phyloP scores from a whole-genome alignment of 2,113 vertebrate species.

The Brachyhypopomus gauderio region DNA sequence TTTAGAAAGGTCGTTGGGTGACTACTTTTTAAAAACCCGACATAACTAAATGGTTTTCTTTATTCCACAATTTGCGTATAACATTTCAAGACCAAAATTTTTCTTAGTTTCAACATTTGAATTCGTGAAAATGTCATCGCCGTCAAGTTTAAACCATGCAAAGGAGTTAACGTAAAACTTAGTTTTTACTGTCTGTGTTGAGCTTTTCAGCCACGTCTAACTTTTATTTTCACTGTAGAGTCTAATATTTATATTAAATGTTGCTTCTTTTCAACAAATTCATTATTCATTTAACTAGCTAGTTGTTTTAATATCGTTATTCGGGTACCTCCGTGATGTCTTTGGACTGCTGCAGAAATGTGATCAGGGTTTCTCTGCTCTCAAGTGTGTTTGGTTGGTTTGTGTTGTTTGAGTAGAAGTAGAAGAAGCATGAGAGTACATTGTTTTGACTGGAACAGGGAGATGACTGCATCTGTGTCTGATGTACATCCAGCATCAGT shows the following conservation, averaged over 20 bases:
- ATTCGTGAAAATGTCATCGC: too few species aligned
- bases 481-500: constrained; percentile 82
- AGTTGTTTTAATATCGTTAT: background rate
- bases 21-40: too few species aligned
- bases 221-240: background rate
- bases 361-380: background rate
- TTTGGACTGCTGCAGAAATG: background rate
- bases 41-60: too few species aligned
- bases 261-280: too few species aligned
- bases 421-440: constrained; percentile 79
- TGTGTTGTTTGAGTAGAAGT: constrained; percentile 74
- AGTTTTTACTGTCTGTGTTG: too few species aligned
- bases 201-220: background rate
- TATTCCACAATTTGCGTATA: too few species aligned
- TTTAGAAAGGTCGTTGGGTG: too few species aligned
- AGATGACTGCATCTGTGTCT: constrained; percentile 81
- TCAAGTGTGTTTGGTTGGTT: constrained; percentile 54
- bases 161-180: too few species aligned
- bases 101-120: too few species aligned
- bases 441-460: constrained; percentile 86
- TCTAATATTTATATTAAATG: too few species aligned
- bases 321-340: background rate
- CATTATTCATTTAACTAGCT: background rate
- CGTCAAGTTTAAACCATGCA: too few species aligned
- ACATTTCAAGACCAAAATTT: too few species aligned